phyloP scores from a whole-genome alignment of 64 coral and sea anemone genomes.

The Cladopsammia gracilis region DNA sequence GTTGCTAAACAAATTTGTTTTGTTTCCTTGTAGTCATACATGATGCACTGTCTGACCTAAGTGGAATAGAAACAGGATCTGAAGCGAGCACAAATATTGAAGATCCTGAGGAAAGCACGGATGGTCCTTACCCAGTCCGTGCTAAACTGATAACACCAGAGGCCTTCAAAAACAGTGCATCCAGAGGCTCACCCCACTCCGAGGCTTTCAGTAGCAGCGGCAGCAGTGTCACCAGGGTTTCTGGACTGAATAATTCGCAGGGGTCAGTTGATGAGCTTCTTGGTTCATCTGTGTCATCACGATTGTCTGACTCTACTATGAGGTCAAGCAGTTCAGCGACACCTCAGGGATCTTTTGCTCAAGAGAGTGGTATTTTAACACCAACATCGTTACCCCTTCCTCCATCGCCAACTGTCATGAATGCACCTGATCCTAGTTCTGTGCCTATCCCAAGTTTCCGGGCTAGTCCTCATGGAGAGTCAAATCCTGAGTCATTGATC shows the following conservation, averaged over 20 bases:
- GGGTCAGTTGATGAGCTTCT: conserved; percentile 57
- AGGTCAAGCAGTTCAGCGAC: conserved; percentile 75
- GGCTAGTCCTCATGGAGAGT: conserved; percentile 50
- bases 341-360: conserved; percentile 67
- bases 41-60: conserved; percentile 94
- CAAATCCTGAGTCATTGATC: not conserved
- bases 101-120: conserved; percentile 69
- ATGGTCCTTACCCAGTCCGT: conserved; percentile 23
- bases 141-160: conserved; percentile 91
- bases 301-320: conserved; percentile 77
- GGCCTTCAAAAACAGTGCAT: conserved; percentile 66
- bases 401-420: conserved; percentile 54
- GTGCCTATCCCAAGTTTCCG: conserved; percentile 85
- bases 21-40: conserved; percentile 52
- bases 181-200: conserved; percentile 9
- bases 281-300: conserved; percentile 74
- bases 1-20: not conserved
- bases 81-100: conserved; percentile 90
- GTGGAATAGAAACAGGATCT: conserved; percentile 89
- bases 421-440: conserved; percentile 56
- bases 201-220: conserved; percentile 73
- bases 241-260: conserved; percentile 71
- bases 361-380: conserved; percentile 27
- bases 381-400: conserved; percentile 79
- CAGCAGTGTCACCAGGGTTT: conserved; percentile 80